Conservation (phyloP, 2,888 invertebrate genomes). For the Lepidochitona cinerea region DNA sequence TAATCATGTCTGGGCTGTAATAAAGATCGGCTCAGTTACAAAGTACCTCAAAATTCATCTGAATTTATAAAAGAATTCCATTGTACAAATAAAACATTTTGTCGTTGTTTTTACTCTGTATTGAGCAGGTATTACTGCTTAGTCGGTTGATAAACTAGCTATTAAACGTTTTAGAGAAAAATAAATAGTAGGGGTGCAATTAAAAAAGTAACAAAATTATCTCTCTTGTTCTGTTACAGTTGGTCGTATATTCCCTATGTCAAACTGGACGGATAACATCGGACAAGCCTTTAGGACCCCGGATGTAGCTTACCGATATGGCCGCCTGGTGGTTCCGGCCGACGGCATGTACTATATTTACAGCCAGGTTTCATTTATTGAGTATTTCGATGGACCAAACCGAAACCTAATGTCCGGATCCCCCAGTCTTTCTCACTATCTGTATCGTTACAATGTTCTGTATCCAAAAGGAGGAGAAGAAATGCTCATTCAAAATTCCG, state of each 20-base stretch:
- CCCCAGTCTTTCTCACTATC: slow-evolving; percentile 51
- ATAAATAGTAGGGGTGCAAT: too few species aligned
- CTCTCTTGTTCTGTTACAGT: too few species aligned
- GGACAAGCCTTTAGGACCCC: slow-evolving; percentile 55
- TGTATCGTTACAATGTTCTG: slow-evolving; percentile 56
- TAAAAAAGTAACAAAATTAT: too few species aligned
- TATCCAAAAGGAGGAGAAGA: slow-evolving; percentile 61
- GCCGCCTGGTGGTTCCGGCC: slow-evolving; percentile 56
- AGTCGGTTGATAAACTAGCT: too few species aligned
- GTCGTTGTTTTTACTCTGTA: too few species aligned
- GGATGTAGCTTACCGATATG: slow-evolving; percentile 50
- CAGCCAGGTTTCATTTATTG: slow-evolving; percentile 58
- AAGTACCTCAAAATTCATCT: too few species aligned
- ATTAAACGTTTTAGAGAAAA: too few species aligned
- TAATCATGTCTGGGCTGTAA: too few species aligned
- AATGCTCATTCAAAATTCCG: slow-evolving; percentile 56
- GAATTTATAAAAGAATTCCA: too few species aligned
- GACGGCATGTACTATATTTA: slow-evolving; percentile 61
- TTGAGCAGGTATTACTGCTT: too few species aligned
- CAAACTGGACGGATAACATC: slow-evolving; percentile 51
- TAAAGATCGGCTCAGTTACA: too few species aligned
- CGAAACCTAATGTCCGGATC: slow-evolving; percentile 30
- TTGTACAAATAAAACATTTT: too few species aligned
- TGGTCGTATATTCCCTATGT: slow-evolving; percentile 53
- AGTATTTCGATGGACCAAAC: slow-evolving; percentile 38